Evolutionary conservation across 2,797 vertebrate species (phyloP).

Genomic region (Otolemur crassicaudatus): DNA sequence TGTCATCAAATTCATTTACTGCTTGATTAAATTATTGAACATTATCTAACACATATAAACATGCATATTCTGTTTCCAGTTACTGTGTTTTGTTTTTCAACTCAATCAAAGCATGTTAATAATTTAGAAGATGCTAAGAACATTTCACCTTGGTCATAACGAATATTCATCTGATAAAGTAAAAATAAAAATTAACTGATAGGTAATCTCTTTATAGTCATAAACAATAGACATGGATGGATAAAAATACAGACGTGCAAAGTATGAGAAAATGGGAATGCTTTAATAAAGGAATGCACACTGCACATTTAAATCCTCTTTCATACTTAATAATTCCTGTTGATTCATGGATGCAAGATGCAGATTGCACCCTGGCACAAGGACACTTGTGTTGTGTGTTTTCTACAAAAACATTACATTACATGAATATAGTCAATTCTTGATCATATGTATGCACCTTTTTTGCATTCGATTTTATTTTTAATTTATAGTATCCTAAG

Average conservation of each 20-base stretch:
- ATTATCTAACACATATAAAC: neutral
- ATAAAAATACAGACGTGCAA: neutral
- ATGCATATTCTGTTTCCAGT: neutral
- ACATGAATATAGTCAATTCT: neutral
- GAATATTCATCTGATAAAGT: constrained; percentile 1
- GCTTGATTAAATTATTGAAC: neutral
- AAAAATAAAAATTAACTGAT: constrained; percentile 18
- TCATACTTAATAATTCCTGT: neutral
- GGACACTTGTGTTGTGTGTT: neutral
- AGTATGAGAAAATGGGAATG: neutral
- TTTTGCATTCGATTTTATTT: constrained; percentile 38
- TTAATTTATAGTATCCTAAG: neutral
- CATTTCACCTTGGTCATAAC: neutral
- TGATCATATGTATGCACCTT: neutral
- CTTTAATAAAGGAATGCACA: neutral
- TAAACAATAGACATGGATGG: neutral
- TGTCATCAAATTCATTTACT: neutral
- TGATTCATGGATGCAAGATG: neutral
- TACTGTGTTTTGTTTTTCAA: neutral
- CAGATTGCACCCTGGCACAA: neutral
- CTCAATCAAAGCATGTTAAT: neutral
- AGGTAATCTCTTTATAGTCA: neutral
- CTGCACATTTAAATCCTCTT: neutral
- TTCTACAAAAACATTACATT: neutral
- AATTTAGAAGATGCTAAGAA: neutral